These are phyloP conservation scores for Cyprinodon diabolis DNA, from an alignment of 2,797 vertebrate genomes.

Conservation along the genomic window DNA sequence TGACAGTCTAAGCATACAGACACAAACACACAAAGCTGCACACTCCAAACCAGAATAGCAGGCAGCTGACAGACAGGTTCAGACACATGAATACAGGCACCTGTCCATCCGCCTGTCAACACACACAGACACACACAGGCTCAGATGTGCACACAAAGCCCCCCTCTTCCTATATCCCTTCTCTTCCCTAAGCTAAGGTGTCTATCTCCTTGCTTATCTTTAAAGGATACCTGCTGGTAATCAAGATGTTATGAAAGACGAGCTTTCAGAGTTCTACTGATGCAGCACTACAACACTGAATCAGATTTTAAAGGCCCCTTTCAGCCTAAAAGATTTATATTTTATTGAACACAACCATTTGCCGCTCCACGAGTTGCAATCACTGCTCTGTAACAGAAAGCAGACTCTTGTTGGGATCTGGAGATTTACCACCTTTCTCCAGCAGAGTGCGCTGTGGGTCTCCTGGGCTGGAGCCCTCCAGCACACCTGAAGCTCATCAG, in stretches of 20 bases:
- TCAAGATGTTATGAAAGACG: constrained; percentile 42
- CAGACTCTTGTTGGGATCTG: no score
- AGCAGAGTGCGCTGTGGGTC: no score
- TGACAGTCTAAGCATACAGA: constrained; percentile 17
- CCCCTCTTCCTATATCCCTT: background rate
- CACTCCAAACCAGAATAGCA: constrained; percentile 9
- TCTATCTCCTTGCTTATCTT: constrained; percentile 12
- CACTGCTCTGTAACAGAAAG: constrained; percentile 30
- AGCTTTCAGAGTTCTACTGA: constrained; percentile 39
- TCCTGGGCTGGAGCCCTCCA: no score
- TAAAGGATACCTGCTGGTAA: constrained; percentile 34
- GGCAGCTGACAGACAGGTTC: constrained; percentile 49
- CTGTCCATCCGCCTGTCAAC: constrained; percentile 44
- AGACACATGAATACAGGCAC: constrained; percentile 23
- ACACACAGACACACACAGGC: constrained; percentile 10
- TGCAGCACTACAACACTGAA: constrained; percentile 41
- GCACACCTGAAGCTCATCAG: no score
- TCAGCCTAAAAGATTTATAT: constrained; percentile 58
- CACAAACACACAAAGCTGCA: constrained; percentile 24
- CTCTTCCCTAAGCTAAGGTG: constrained; percentile 17
- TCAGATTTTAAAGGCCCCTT: constrained; percentile 40
- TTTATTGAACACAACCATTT: constrained; percentile 60
- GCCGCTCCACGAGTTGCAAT: constrained; percentile 39
- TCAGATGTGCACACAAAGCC: constrained; percentile 27
- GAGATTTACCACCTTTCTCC: no score